Conservation (phyloP, 2,797 vertebrate genomes). For the Botia almorhae region DNA sequence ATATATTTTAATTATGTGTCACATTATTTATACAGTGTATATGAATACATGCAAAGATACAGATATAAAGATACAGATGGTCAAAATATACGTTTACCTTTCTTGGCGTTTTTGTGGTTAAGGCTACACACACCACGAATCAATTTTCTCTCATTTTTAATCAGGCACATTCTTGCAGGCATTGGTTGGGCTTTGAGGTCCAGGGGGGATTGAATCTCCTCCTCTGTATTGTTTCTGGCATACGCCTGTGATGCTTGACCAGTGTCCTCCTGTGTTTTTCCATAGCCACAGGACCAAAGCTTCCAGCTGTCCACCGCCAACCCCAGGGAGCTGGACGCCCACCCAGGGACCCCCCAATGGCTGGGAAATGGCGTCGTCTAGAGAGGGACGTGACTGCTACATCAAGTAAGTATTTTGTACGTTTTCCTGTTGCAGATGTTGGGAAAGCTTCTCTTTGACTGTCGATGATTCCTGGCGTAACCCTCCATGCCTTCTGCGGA, state of each 20-base stretch:
- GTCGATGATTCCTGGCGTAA: constrained; percentile 77
- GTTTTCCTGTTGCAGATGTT: constrained; percentile 69
- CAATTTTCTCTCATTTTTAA: too few species aligned
- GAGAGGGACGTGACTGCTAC: constrained; percentile 95
- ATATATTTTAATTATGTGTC: too few species aligned
- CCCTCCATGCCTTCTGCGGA: constrained; percentile 56
- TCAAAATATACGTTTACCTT: too few species aligned
- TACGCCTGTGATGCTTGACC: neutral
- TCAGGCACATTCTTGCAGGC: too few species aligned
- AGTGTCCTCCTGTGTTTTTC: constrained; percentile 22
- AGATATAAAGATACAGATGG: too few species aligned
- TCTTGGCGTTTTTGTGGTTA: too few species aligned
- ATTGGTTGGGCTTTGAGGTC: too few species aligned
- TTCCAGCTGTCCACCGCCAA: constrained; percentile 87
- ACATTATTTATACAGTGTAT: too few species aligned
- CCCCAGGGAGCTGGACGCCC: constrained; percentile 89
- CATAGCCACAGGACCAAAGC: constrained; percentile 93
- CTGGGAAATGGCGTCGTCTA: constrained; percentile 95
- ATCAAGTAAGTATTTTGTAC: constrained; percentile 84
- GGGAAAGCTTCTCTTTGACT: constrained; percentile 69
- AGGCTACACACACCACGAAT: too few species aligned
- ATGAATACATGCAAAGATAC: too few species aligned
- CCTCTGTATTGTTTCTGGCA: neutral
- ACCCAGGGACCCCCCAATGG: constrained; percentile 92
- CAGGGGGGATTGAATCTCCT: neutral